phyloP scores from a whole-genome alignment of 2,113 vertebrate genomes.

The Kobus ellipsiprymnus region DNA sequence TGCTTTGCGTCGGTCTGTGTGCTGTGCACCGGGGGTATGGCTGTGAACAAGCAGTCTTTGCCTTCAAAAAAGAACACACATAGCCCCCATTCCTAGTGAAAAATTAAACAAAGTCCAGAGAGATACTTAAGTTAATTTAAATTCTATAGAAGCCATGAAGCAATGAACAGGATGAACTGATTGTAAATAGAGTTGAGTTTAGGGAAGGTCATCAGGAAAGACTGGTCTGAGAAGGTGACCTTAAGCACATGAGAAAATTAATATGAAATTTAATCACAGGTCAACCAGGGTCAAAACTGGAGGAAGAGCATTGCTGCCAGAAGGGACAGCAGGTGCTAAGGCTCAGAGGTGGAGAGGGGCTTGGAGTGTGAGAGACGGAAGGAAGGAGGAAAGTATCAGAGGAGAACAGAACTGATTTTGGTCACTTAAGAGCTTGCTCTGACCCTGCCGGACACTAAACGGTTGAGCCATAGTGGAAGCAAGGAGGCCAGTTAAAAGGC shows the following conservation, averaged over 20 bases:
- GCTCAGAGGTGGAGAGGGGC: not conserved
- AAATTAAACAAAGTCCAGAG: not conserved
- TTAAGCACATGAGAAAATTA: not conserved
- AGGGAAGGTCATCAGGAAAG: not conserved
- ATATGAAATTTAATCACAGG: not conserved
- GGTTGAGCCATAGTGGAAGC: not conserved
- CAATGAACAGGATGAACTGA: not conserved
- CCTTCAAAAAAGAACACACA: not conserved
- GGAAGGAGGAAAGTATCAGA: not conserved
- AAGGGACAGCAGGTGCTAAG: not conserved
- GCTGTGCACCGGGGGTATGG: not conserved
- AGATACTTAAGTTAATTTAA: not conserved
- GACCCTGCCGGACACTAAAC: not conserved
- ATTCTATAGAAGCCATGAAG: not conserved
- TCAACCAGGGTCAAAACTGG: not conserved
- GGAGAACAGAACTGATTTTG: not conserved
- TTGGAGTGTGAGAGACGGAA: not conserved
- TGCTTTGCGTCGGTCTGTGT: not conserved
- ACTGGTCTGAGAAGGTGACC: not conserved
- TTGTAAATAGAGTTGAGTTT: not conserved
- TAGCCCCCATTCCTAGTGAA: not conserved
- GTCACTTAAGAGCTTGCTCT: not conserved
- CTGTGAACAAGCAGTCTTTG: not conserved
- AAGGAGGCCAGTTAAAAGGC: not conserved
- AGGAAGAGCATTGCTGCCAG: not conserved